phyloP scores from a whole-genome alignment of 1,140 invertebrate species.

The Pararge aegeria region DNA sequence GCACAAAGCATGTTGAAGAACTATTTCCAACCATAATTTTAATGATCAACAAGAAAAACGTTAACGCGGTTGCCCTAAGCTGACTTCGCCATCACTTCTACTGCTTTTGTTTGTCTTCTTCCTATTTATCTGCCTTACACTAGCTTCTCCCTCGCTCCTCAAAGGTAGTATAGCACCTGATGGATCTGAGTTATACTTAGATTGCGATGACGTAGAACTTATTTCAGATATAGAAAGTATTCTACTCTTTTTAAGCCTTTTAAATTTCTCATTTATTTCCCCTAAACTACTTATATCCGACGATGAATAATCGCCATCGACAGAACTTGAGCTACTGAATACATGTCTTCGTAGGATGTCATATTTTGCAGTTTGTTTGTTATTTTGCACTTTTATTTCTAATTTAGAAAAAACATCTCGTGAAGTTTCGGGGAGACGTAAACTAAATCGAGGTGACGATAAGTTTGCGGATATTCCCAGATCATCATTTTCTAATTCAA shows the following conservation, averaged over 20 bases:
- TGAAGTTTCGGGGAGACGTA: conserved; percentile 58
- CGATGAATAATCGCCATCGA: conserved; percentile 57
- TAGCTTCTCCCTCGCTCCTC: conserved; percentile 66
- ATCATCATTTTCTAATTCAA: conserved; percentile 43
- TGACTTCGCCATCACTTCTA: conserved; percentile 71
- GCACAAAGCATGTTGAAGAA: neutral
- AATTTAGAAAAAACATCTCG: conserved; percentile 52
- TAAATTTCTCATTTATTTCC: conserved; percentile 55
- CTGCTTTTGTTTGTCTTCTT: conserved; percentile 39
- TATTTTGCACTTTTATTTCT: conserved; percentile 28
- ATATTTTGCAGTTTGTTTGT: conserved; percentile 16
- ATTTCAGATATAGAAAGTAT: conserved; percentile 52
- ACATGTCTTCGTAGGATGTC: conserved; percentile 29
- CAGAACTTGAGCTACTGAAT: conserved; percentile 52
- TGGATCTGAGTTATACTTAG: conserved; percentile 44
- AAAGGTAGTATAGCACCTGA: conserved; percentile 47
- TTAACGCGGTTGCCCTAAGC: conserved; percentile 38
- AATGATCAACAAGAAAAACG: neutral
- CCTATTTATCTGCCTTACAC: conserved; percentile 41
- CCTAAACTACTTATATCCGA: conserved; percentile 70
- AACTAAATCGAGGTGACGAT: conserved; percentile 70
- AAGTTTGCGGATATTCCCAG: conserved; percentile 65
- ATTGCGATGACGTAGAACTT: conserved; percentile 43
- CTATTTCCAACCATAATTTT: too few species aligned
- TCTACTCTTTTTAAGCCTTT: conserved; percentile 37